Conservation (phyloP, 2,888 invertebrate species). For the Oligia latruncula region DNA sequence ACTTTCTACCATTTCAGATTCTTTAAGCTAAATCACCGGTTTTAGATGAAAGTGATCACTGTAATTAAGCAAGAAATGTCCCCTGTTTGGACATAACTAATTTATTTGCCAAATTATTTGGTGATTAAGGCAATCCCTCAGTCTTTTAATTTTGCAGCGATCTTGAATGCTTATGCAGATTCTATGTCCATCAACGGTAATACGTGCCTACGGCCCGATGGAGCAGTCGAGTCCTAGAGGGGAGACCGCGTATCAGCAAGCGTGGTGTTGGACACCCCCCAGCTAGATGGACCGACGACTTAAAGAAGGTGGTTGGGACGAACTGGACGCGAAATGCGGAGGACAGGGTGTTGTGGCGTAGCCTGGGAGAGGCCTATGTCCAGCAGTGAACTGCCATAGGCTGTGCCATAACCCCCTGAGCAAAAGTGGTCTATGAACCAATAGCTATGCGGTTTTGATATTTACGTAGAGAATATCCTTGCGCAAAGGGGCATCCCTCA, state of each 20-base stretch:
- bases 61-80: background rate
- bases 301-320: too few relatives aligned
- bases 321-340: too few relatives aligned
- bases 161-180: too few relatives aligned
- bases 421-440: background rate
- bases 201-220: too few relatives aligned
- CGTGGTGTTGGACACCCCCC: too few relatives aligned
- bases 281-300: too few relatives aligned
- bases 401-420: background rate
- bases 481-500: too few relatives aligned
- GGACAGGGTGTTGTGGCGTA: too few relatives aligned
- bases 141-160: background rate
- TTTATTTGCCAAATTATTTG: background rate
- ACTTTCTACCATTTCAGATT: constrained; percentile 57
- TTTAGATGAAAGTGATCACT: constrained; percentile 41
- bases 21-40: constrained; percentile 48
- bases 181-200: too few relatives aligned
- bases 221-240: too few relatives aligned
- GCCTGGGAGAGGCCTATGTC: too few relatives aligned
- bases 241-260: too few relatives aligned
- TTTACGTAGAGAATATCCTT: background rate
- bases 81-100: background rate
- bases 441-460: background rate
- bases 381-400: background rate
- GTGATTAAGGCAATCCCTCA: background rate